These are phyloP conservation scores for Brachionus plicatilis DNA, from an alignment of 1,140 invertebrate genomes.

Conservation along the genomic window DNA sequence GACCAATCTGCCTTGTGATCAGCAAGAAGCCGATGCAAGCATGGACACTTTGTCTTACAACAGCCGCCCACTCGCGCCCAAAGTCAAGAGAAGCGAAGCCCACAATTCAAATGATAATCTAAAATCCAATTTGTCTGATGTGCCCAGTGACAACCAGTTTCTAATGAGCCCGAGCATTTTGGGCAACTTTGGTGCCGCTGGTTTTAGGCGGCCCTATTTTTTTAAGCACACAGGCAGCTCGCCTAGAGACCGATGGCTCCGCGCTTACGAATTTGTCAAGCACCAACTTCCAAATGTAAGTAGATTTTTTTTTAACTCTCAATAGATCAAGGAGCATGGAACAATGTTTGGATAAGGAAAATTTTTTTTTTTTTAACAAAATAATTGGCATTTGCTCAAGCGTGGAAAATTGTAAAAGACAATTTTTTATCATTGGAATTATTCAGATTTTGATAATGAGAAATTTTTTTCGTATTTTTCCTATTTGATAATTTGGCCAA, in stretches of 20 bases:
- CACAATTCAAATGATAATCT: not conserved
- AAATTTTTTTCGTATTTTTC: not conserved
- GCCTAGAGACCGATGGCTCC: not conserved
- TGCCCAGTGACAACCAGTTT: not conserved
- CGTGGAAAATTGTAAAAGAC: not conserved
- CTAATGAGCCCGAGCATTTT: not conserved
- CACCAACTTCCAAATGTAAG: not conserved
- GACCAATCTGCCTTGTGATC: not conserved
- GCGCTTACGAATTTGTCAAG: not conserved
- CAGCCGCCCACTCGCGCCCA: not conserved
- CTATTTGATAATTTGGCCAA: not conserved
- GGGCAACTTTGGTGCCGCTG: not conserved
- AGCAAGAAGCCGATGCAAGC: not conserved
- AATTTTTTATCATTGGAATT: not conserved
- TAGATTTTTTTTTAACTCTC: not conserved
- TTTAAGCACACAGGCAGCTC: not conserved
- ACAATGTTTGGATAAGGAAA: not conserved
- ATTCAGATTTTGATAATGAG: not conserved
- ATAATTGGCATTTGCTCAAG: not conserved
- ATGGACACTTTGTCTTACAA: slow-evolving; percentile 10
- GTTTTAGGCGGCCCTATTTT: not conserved
- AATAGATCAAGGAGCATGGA: not conserved
- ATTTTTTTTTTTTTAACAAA: not conserved
- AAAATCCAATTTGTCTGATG: not conserved
- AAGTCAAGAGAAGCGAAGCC: not conserved